Evolutionary conservation across 2,888 invertebrate genomes (phyloP).

Genomic region (Mimumesa dahlbomi): DNA sequence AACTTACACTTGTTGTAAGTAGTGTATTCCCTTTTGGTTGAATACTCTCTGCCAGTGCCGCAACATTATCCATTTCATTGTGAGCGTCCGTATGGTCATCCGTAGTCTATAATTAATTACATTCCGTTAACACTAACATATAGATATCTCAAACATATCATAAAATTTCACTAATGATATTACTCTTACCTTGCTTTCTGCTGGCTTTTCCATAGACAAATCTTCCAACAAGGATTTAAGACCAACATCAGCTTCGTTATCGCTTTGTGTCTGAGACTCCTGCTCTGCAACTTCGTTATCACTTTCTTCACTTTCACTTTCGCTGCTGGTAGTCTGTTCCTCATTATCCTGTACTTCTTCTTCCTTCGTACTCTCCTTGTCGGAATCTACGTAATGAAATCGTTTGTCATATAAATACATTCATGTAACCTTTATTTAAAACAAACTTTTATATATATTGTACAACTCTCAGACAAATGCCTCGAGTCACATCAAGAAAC

Average conservation of each 20-base stretch:
- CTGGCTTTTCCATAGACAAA: conserved; percentile 74
- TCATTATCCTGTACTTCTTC: conserved; percentile 72
- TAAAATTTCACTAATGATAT: too few species aligned
- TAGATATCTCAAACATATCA: too few species aligned
- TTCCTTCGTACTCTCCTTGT: conserved; percentile 72
- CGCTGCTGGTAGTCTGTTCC: conserved; percentile 59
- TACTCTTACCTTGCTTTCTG: conserved; percentile 42
- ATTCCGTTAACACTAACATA: too few species aligned
- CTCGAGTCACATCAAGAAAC: conserved; percentile 72
- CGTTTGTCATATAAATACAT: not conserved
- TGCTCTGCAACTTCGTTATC: conserved; percentile 76
- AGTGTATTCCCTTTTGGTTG: conserved; percentile 99
- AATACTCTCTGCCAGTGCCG: conserved; percentile 96
- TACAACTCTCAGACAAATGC: conserved; percentile 77
- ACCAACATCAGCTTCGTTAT: conserved; percentile 81
- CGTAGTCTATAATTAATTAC: conserved; percentile 51
- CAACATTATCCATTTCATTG: conserved; percentile 93
- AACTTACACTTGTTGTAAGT: conserved; percentile 91
- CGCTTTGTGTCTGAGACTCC: conserved; percentile 74
- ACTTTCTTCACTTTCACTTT: conserved; percentile 72
- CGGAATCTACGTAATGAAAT: conserved; percentile 57
- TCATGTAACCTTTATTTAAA: not conserved
- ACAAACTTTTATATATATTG: not conserved
- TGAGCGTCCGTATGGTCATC: conserved; percentile 83
- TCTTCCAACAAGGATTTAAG: conserved; percentile 83